Evolutionary conservation across 1,140 invertebrate species (phyloP).

Genomic region (Argopecten irradians): DNA sequence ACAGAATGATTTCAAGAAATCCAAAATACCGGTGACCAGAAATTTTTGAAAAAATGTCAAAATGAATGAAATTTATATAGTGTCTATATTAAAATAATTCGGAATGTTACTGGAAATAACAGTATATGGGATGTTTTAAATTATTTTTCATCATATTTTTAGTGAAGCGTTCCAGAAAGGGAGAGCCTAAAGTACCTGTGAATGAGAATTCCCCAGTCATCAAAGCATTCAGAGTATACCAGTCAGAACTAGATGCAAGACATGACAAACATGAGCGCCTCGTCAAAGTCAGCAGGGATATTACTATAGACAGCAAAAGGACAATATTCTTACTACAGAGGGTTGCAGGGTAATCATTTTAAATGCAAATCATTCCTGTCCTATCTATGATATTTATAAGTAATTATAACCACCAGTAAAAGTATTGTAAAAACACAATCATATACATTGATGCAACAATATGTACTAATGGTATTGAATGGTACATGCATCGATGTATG

Average conservation of each 20-base stretch:
- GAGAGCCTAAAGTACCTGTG: conserved; percentile 31
- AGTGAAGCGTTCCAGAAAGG: conserved; percentile 26
- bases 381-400: neutral
- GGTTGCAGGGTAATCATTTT: conserved; percentile 76
- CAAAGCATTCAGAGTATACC: conserved; percentile 83
- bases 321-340: conserved; percentile 92
- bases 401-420: neutral
- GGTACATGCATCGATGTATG: too few relatives aligned
- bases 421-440: neutral
- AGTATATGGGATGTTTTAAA: too few relatives aligned
- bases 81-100: too few relatives aligned
- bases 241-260: conserved; percentile 85
- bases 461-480: too few relatives aligned
- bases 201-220: conserved; percentile 74
- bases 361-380: neutral
- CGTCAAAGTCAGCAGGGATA: conserved; percentile 89
- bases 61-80: too few relatives aligned
- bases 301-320: conserved; percentile 94
- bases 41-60: too few relatives aligned
- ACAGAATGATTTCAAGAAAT: too few relatives aligned
- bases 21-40: too few relatives aligned
- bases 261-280: conserved; percentile 92
- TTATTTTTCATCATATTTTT: neutral
- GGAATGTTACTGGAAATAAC: too few relatives aligned
- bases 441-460: too few relatives aligned